A percentile compares a stretch with the other conserved stretches of the same genome.
Conservation (phyloP, 2,888 invertebrate species). For the Monoplex corrugatus region DNA sequence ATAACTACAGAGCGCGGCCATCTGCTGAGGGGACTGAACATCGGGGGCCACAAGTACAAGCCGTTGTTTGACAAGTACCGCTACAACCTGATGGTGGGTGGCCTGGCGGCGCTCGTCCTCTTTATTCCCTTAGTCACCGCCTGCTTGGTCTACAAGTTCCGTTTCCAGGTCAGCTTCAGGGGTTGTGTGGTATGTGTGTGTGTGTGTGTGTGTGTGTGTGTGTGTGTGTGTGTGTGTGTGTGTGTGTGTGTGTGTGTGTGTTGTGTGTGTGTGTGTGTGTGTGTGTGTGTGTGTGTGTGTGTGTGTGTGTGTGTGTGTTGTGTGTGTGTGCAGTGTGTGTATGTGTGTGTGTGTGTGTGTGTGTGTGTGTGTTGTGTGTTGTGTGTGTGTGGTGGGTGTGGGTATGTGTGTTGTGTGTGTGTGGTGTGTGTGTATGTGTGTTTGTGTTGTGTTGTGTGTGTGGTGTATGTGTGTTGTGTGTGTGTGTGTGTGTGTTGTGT, state of each 20-base stretch:
- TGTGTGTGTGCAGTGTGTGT: too few relatives aligned
- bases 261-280: not conserved
- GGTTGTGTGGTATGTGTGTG: slow-evolving; percentile 29
- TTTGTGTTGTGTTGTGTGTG: too few relatives aligned
- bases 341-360: too few relatives aligned
- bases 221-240: not conserved
- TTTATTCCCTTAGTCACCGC: slow-evolving; percentile 60
- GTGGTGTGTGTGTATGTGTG: too few relatives aligned
- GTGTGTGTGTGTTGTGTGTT: too few relatives aligned
- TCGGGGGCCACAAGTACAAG: slow-evolving; percentile 69
- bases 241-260: too few relatives aligned
- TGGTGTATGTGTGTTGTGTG: too few relatives aligned
- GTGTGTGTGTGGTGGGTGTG: too few relatives aligned
- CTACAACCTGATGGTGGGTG: slow-evolving; percentile 70
- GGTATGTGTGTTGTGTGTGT: too few relatives aligned
- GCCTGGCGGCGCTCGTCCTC: slow-evolving; percentile 68
- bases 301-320: too few relatives aligned
- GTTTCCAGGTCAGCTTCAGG: slow-evolving; percentile 54
- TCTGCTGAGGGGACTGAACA: slow-evolving; percentile 64
- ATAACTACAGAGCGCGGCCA: not conserved
- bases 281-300: too few relatives aligned
- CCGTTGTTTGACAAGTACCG: slow-evolving; percentile 65
- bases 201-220: not conserved
- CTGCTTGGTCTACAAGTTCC: slow-evolving; percentile 68
- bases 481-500: too few relatives aligned